Conservation (phyloP, 2,113 vertebrate genomes). For the Clupea harengus region DNA sequence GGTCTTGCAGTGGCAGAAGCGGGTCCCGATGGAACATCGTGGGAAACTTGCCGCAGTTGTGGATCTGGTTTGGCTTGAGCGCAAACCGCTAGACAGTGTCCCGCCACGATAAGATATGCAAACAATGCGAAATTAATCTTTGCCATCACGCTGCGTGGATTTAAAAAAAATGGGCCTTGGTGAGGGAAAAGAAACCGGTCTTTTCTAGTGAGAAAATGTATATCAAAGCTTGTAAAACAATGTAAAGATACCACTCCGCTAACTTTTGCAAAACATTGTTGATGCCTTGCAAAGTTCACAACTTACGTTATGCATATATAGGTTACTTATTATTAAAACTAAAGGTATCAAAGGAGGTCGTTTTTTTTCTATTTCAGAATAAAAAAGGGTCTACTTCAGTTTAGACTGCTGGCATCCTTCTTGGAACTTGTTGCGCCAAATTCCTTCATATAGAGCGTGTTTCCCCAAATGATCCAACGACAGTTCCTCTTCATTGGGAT, state of each 20-base stretch:
- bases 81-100: conserved; percentile 39
- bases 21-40: background rate
- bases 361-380: background rate
- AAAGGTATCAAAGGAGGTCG: background rate
- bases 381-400: background rate
- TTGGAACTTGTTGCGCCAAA: background rate
- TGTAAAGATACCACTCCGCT: background rate
- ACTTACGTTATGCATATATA: background rate
- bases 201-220: background rate
- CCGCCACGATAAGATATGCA: conserved; percentile 49
- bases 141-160: background rate
- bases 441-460: background rate
- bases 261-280: background rate
- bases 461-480: background rate
- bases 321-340: background rate
- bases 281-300: background rate
- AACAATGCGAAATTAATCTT: conserved; percentile 23
- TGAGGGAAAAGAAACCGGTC: background rate
- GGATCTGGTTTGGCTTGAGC: conserved; percentile 51
- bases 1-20: conserved; percentile 48
- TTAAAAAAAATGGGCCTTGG: conserved; percentile 40
- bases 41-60: conserved; percentile 28
- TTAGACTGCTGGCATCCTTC: background rate
- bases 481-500: background rate
- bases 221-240: background rate